Evolutionary conservation across 1,140 invertebrate genomes (phyloP).

Genomic region (Ruditapes philippinarum): DNA sequence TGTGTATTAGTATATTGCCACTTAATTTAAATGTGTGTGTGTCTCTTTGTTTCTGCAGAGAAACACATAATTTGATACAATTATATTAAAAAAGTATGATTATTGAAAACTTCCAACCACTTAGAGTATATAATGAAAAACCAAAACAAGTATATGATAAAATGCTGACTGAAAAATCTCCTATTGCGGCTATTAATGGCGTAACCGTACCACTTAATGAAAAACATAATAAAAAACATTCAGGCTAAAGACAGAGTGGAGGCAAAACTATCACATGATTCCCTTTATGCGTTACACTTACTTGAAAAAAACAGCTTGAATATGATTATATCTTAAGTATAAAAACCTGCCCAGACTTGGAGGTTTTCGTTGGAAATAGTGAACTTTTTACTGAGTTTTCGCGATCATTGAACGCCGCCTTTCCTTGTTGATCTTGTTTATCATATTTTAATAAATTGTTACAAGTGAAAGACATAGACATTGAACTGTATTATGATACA

Average conservation of each 20-base stretch:
- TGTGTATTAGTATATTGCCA: too few relatives aligned
- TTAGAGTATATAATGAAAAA: too few relatives aligned
- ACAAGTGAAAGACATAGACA: neutral
- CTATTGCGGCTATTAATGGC: neutral
- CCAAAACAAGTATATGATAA: constrained; percentile 30
- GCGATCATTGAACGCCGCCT: too few relatives aligned
- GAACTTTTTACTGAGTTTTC: constrained; percentile 47
- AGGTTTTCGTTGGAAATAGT: constrained; percentile 36
- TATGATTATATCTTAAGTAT: constrained; percentile 29
- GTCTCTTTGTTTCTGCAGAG: too few relatives aligned
- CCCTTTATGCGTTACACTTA: constrained; percentile 21
- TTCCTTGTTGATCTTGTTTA: too few relatives aligned
- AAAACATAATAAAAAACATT: constrained; percentile 51
- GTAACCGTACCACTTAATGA: constrained; percentile 39
- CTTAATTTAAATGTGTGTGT: too few relatives aligned
- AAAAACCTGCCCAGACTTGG: constrained; percentile 45
- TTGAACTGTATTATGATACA: constrained; percentile 51
- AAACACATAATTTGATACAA: too few relatives aligned
- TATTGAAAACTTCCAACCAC: too few relatives aligned
- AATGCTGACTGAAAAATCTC: neutral
- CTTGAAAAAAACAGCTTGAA: constrained; percentile 54
- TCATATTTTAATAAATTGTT: constrained; percentile 40
- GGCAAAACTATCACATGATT: constrained; percentile 43
- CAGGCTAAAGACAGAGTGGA: neutral
- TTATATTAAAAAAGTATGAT: too few relatives aligned